Percentiles rank a stretch among this genome's conserved stretches.
These are phyloP conservation scores for Forbesichthys agassizii DNA, from an alignment of 2,113 vertebrate genomes.

Conservation along the genomic window DNA sequence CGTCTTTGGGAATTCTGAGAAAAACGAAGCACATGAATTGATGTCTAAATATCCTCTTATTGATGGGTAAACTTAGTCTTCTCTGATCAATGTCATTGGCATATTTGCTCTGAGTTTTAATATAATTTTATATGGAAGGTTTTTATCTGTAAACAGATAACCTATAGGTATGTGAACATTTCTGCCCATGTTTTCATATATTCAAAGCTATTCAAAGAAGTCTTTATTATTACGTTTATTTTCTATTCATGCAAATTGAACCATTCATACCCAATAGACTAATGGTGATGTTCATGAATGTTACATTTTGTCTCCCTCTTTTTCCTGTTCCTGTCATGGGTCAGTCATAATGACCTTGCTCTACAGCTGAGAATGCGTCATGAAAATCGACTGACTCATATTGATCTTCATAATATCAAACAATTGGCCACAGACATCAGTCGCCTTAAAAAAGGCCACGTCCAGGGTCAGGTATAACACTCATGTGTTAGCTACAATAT, in stretches of 20 bases:
- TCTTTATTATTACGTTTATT: no score
- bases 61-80: conserved; percentile 77
- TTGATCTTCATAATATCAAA: conserved; percentile 77
- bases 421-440: conserved; percentile 80
- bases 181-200: background rate
- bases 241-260: no score
- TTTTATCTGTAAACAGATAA: background rate
- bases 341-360: conserved; percentile 88
- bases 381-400: conserved; percentile 70
- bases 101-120: background rate
- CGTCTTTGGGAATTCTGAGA: conserved; percentile 49
- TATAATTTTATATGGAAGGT: background rate
- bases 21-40: conserved; percentile 57
- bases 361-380: conserved; percentile 79
- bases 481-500: background rate
- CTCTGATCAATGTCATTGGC: background rate
- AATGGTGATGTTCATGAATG: background rate
- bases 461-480: conserved; percentile 86
- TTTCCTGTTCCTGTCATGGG: conserved; percentile 4
- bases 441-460: conserved; percentile 80
- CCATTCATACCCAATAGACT: background rate
- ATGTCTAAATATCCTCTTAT: conserved; percentile 80
- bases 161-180: no score
- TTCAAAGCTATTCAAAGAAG: background rate
- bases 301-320: background rate